phyloP scores from a whole-genome alignment of 2,113 vertebrate genomes.

The Holacanthus passer region DNA sequence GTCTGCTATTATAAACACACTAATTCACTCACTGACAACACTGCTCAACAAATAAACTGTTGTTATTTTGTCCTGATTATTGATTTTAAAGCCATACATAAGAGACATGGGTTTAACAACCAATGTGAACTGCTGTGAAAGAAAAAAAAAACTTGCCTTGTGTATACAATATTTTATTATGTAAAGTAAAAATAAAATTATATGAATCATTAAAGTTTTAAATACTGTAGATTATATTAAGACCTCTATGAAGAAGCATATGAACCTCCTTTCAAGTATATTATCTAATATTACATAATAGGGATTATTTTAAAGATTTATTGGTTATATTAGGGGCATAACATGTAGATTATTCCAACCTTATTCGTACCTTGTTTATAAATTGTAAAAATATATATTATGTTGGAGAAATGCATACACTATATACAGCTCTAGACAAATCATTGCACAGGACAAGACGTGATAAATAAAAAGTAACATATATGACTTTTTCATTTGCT shows the following conservation, averaged over 20 bases:
- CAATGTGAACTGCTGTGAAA: slow-evolving; percentile 91
- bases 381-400: slow-evolving; percentile 67
- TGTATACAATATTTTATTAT: slow-evolving; percentile 95
- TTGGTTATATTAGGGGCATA: slow-evolving; percentile 53
- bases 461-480: slow-evolving; percentile 39
- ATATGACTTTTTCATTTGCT: slow-evolving; percentile 61
- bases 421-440: slow-evolving; percentile 72
- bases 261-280: slow-evolving; percentile 57
- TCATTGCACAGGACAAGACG: slow-evolving; percentile 66
- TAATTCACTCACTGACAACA: slow-evolving; percentile 94
- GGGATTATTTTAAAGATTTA: slow-evolving; percentile 69
- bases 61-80: slow-evolving; percentile 89
- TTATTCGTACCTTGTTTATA: slow-evolving; percentile 69
- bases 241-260: slow-evolving; percentile 66
- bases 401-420: slow-evolving; percentile 62
- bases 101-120: slow-evolving; percentile 82
- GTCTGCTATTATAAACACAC: slow-evolving; percentile 93
- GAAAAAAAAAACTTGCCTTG: slow-evolving; percentile 87
- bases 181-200: slow-evolving; percentile 84
- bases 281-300: slow-evolving; percentile 60
- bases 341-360: slow-evolving; percentile 60
- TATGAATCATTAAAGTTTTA: slow-evolving; percentile 80
- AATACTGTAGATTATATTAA: slow-evolving; percentile 84
- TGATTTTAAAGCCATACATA: slow-evolving; percentile 98
- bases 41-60: slow-evolving; percentile 90